Conservation (phyloP, 2,888 invertebrate genomes). For the Yponomeuta malinellus region DNA sequence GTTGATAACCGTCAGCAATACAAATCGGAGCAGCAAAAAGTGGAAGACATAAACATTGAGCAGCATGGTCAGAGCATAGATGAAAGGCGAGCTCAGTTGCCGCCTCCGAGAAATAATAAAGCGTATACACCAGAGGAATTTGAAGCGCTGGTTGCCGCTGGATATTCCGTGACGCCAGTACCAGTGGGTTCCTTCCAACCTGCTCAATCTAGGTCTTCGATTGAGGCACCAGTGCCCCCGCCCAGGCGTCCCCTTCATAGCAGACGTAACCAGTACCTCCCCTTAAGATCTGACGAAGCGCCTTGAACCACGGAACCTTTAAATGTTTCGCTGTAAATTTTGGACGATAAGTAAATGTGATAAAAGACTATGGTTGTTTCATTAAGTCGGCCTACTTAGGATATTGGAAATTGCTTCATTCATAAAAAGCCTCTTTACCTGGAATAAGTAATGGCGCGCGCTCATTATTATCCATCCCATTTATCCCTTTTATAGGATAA, state of each 20-base stretch:
- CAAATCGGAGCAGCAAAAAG: constrained; percentile 27
- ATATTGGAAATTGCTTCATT: not conserved
- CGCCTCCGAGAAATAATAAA: constrained; percentile 68
- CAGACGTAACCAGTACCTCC: constrained; percentile 63
- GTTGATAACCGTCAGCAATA: constrained; percentile 25
- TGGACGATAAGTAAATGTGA: constrained; percentile 45
- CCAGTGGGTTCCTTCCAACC: constrained; percentile 51
- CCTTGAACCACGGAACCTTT: constrained; percentile 52
- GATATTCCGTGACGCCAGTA: constrained; percentile 68
- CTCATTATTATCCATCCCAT: not conserved
- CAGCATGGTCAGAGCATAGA: constrained; percentile 53
- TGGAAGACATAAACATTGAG: constrained; percentile 40
- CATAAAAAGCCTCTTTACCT: not conserved
- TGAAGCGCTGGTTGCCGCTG: constrained; percentile 64
- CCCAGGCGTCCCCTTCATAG: constrained; percentile 36
- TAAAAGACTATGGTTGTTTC: constrained; percentile 24
- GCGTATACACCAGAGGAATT: constrained; percentile 72
- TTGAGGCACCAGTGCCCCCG: constrained; percentile 33
- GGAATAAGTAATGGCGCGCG: not conserved
- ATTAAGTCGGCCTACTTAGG: not conserved
- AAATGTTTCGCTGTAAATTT: constrained; percentile 46
- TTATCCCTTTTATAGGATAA: not conserved
- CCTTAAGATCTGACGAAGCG: constrained; percentile 63
- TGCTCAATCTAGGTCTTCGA: constrained; percentile 59
- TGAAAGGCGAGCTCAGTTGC: constrained; percentile 57